A percentile compares a stretch with the other conserved stretches of the same genome.
These are phyloP conservation scores for Eretmocerus hayati DNA, from an alignment of 2,888 invertebrate species.

Conservation along the genomic window DNA sequence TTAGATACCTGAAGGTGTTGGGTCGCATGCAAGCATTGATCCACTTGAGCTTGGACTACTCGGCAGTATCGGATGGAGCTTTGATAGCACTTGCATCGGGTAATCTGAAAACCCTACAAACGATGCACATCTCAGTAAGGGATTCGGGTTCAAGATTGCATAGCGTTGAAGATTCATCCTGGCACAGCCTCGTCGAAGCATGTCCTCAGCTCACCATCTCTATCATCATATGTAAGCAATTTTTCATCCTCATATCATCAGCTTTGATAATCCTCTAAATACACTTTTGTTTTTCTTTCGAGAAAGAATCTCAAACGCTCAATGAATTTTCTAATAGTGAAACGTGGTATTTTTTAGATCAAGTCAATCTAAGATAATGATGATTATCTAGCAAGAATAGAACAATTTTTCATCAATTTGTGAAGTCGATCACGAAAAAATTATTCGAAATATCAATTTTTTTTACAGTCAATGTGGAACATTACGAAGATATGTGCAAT, in stretches of 20 bases:
- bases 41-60: constrained; percentile 47
- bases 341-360: too few relatives aligned
- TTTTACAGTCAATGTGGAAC: constrained; percentile 45
- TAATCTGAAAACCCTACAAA: constrained; percentile 38
- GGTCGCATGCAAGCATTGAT: constrained; percentile 43
- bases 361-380: too few relatives aligned
- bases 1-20: constrained; percentile 39
- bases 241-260: too few relatives aligned
- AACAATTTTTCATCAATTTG: too few relatives aligned
- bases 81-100: constrained; percentile 45
- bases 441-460: too few relatives aligned
- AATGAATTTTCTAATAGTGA: too few relatives aligned
- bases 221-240: constrained; percentile 41
- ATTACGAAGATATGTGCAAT: constrained; percentile 47
- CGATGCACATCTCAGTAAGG: constrained; percentile 45
- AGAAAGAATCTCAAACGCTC: too few relatives aligned
- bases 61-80: constrained; percentile 45
- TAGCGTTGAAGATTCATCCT: constrained; percentile 43
- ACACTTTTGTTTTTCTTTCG: too few relatives aligned
- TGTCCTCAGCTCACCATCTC: constrained; percentile 47
- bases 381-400: too few relatives aligned
- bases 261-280: too few relatives aligned
- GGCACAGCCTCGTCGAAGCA: constrained; percentile 42
- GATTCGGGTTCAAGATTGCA: constrained; percentile 46
- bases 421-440: too few relatives aligned